Evolutionary conservation across 2,113 vertebrate species (phyloP).

Genomic region (Aptenodytes patagonicus): DNA sequence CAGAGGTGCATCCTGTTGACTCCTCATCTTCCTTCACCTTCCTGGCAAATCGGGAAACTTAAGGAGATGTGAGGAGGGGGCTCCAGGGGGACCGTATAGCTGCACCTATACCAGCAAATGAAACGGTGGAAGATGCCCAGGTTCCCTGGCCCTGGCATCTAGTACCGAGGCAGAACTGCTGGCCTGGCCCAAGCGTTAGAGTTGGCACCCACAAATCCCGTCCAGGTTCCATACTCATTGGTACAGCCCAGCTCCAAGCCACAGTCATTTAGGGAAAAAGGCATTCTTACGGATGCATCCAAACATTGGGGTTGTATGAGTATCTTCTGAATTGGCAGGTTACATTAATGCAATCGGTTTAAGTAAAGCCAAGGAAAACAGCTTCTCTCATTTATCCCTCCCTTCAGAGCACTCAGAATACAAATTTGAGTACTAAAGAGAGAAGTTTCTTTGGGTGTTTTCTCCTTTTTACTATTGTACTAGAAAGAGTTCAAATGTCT

Average conservation of each 20-base stretch:
- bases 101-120: neutral
- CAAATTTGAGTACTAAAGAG: neutral
- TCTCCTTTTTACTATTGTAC: slow-evolving; percentile 29
- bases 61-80: neutral
- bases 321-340: neutral
- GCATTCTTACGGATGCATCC: neutral
- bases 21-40: neutral
- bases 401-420: neutral
- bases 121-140: neutral
- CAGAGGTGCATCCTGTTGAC: slow-evolving; percentile 30
- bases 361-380: neutral
- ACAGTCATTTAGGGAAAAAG: neutral
- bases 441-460: neutral
- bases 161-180: neutral
- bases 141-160: neutral
- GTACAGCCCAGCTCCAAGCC: neutral
- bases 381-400: neutral
- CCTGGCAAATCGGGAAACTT: neutral
- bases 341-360: neutral
- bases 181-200: neutral
- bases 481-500: slow-evolving; percentile 64
- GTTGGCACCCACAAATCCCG: neutral
- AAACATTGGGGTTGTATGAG: neutral
- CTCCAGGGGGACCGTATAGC: fast-evolving
- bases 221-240: neutral